Conservation (phyloP, 2,113 vertebrate species). For the Ploceus nigricollis region DNA sequence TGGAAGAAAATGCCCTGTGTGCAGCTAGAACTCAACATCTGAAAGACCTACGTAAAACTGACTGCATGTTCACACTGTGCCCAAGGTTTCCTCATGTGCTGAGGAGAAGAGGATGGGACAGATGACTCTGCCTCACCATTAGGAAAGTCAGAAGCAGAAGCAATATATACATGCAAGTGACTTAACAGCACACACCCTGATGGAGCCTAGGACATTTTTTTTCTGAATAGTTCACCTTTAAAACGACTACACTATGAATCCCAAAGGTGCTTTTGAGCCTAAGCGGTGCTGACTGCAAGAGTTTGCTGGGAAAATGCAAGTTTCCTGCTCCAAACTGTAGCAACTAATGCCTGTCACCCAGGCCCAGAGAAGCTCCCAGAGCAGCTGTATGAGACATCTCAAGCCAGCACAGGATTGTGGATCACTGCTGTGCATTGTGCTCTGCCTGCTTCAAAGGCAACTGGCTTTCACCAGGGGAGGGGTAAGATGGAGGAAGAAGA, state of each 20-base stretch:
- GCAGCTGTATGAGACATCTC: not conserved
- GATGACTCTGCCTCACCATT: not conserved
- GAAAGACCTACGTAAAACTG: not conserved
- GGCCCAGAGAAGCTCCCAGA: not conserved
- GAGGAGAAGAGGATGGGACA: not conserved
- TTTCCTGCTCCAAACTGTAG: not conserved
- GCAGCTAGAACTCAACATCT: not conserved
- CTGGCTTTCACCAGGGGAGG: not conserved
- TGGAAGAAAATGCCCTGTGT: not conserved
- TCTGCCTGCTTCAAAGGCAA: not conserved
- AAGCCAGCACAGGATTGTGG: fast-evolving
- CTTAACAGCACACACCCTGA: not conserved
- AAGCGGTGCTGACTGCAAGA: not conserved
- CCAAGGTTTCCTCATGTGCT: fast-evolving
- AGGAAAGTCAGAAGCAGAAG: not conserved
- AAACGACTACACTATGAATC: not conserved
- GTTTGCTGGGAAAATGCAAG: not conserved
- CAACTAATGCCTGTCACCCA: not conserved
- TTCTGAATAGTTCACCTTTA: not conserved
- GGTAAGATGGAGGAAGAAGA: not conserved
- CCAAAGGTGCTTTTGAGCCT: not conserved
- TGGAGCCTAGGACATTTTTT: not conserved
- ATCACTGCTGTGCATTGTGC: fast-evolving
- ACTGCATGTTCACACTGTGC: not conserved
- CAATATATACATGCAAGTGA: not conserved